Evolutionary conservation across 92 coral and sea anemone species (phyloP).

Genomic region (Montipora capitata): DNA sequence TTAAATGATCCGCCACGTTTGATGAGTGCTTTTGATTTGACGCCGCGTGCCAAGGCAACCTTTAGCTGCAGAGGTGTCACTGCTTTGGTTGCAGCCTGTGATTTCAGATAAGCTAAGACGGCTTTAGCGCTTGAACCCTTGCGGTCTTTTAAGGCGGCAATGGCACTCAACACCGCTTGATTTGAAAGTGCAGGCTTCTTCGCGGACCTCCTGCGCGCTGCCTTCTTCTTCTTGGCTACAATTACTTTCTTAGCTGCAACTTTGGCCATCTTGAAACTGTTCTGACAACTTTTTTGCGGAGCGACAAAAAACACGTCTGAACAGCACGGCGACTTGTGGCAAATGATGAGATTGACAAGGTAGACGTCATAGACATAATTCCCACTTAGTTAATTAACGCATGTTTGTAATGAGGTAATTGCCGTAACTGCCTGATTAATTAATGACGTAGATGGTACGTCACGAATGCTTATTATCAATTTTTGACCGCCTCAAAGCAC

Average conservation of each 20-base stretch:
- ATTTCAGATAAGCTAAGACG: slow-evolving; percentile 72
- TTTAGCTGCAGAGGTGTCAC: slow-evolving; percentile 65
- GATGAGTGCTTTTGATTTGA: slow-evolving; percentile 72
- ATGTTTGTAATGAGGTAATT: slow-evolving; percentile 22
- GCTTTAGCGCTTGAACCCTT: slow-evolving; percentile 84
- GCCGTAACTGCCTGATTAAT: slow-evolving; percentile 17
- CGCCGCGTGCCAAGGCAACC: slow-evolving; percentile 87
- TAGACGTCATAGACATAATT: slow-evolving; percentile 48
- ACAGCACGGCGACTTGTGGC: slow-evolving; percentile 32
- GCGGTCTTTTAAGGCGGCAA: slow-evolving; percentile 84
- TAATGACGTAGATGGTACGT: slow-evolving; percentile 32
- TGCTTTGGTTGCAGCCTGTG: slow-evolving; percentile 54
- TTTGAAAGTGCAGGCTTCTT: slow-evolving; percentile 74
- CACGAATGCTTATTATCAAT: slow-evolving; percentile 35
- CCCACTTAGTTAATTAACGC: slow-evolving; percentile 31
- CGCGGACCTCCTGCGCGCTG: slow-evolving; percentile 20
- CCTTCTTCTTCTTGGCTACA: slow-evolving; percentile 57
- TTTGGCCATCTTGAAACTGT: slow-evolving; percentile 67
- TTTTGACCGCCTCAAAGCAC: neutral
- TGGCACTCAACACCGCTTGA: slow-evolving; percentile 71
- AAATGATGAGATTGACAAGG: slow-evolving; percentile 13
- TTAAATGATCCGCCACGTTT: slow-evolving; percentile 79
- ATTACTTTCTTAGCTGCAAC: slow-evolving; percentile 29
- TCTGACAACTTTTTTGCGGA: slow-evolving; percentile 35
- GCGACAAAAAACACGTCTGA: slow-evolving; percentile 41